Base-by-base conservation (phyloP, 1,140 invertebrate species). In the Choristoneura fumiferana region DNA sequence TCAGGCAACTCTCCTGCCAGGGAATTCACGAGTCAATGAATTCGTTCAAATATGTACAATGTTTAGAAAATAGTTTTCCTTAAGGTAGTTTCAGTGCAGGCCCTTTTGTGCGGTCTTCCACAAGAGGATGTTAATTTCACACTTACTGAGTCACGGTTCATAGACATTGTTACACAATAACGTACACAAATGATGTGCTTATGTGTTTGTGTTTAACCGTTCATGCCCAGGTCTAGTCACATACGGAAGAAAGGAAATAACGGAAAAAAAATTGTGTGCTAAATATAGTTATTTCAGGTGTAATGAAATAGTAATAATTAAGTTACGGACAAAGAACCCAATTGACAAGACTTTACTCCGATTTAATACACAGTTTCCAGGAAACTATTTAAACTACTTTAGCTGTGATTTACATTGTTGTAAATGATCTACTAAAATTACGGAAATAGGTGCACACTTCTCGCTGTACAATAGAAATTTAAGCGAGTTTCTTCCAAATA, bases 151-250 rank as follows among this genome's bases (percentile, higher is more conserved):
- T 49, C 43, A 49, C 18, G 43, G 43, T 49, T 49, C 22, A 49
- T 49, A 33, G n/a, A 49, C 43, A 43, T 22, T 43, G 10, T 49
- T 49, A 49, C 43, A 49, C 22, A 49, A 49, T 29, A 49, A 29
- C 0, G 6, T 8, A 22, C 43, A 49, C 43, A 49, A 49, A 49
- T 49, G 3, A 49, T 49, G 40, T 43, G 17, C 17, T 45, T 45
- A 18, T 18, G 43, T 33, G 43, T 49, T 13, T 18, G 43, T 33
- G 43, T 49, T 13, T 40, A 40, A 49, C 17, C 18, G 10, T 12
- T 49, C 43, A 29, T 18, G 12, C 43, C 22, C 17, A 49, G 43
- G 43, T 49, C 43, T 22, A 49, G 6, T 29, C 12, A 49, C 17
- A 22, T 22, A 49, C 18, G 18, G 18, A 29, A 29, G 22, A 29